phyloP scores from a whole-genome alignment of 2,888 invertebrate species.

The Prosapia bicincta region DNA sequence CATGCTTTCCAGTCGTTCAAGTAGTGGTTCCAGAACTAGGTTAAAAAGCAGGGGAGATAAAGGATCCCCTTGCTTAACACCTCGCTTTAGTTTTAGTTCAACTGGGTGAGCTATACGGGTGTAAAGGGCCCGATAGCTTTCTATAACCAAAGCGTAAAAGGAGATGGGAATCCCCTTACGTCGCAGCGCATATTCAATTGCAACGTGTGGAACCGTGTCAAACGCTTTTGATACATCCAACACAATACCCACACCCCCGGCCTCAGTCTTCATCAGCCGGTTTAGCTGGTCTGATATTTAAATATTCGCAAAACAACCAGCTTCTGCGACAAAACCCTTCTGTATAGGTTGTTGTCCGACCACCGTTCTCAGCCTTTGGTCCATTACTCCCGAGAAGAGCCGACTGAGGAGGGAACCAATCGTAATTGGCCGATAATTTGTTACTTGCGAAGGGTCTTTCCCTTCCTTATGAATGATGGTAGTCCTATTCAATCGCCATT shows the following conservation, averaged over 20 bases:
- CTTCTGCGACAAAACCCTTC: constrained; percentile 42
- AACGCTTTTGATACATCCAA: constrained; percentile 38
- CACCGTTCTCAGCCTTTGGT: constrained; percentile 36
- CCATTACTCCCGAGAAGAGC: constrained; percentile 41
- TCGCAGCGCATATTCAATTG: constrained; percentile 21
- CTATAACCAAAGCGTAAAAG: background rate
- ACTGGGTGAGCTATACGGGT: constrained; percentile 3
- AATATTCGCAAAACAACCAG: constrained; percentile 35
- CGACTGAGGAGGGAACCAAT: constrained; percentile 41
- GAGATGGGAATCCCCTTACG: constrained; percentile 10
- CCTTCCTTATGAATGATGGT: constrained; percentile 43
- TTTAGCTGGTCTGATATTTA: constrained; percentile 23
- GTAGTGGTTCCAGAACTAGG: constrained; percentile 28
- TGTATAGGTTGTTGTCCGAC: constrained; percentile 39
- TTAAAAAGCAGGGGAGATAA: constrained; percentile 32
- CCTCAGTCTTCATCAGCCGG: background rate
- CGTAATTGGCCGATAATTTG: constrained; percentile 43
- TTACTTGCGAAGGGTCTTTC: constrained; percentile 38
- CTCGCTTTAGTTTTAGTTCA: constrained; percentile 1
- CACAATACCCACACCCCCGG: constrained; percentile 28
- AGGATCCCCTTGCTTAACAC: constrained; percentile 34
- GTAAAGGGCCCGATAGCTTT: background rate
- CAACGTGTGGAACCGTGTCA: constrained; percentile 36
- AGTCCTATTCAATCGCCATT: constrained; percentile 43
- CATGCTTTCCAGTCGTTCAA: constrained; percentile 9